Evolutionary conservation across 1,140 invertebrate genomes (phyloP).

Genomic region (Colletes gigas): DNA sequence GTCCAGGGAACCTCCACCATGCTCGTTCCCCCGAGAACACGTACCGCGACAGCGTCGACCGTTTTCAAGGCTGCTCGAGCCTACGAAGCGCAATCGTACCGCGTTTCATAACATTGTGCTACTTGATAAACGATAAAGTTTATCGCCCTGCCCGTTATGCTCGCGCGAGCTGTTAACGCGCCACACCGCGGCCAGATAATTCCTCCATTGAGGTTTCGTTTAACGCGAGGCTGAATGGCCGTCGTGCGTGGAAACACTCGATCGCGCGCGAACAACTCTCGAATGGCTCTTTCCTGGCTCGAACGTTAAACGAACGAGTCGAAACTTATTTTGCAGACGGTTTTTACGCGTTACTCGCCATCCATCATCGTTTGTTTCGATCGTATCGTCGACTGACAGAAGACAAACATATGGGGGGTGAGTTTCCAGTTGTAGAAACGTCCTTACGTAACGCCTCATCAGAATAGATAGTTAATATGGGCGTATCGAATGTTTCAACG

Average conservation of each 20-base stretch:
- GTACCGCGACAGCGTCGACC: background rate
- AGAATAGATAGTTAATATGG: too few relatives aligned
- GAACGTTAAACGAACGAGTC: too few relatives aligned
- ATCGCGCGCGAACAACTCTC: background rate
- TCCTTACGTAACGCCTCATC: too few relatives aligned
- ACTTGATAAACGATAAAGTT: slow-evolving; percentile 43
- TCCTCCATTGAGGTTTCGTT: slow-evolving; percentile 28
- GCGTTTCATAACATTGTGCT: slow-evolving; percentile 34
- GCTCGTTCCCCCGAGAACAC: background rate
- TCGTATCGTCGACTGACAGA: too few relatives aligned
- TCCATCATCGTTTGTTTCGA: too few relatives aligned
- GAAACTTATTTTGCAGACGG: too few relatives aligned
- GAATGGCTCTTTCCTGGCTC: too few relatives aligned
- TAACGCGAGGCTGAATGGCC: background rate
- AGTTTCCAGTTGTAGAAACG: too few relatives aligned
- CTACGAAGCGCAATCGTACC: background rate
- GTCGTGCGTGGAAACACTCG: background rate
- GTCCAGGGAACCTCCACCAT: too few relatives aligned
- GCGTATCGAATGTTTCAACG: too few relatives aligned
- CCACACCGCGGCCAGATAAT: slow-evolving; percentile 2
- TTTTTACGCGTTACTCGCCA: too few relatives aligned
- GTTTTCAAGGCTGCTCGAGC: slow-evolving; percentile 17
- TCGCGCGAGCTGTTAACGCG: background rate
- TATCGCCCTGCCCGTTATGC: slow-evolving; percentile 21
- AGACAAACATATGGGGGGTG: too few relatives aligned